Percentiles rank a stretch among this genome's conserved stretches.
phyloP scores from a whole-genome alignment of 2,888 invertebrate species.

The Ochropleura plecta region DNA sequence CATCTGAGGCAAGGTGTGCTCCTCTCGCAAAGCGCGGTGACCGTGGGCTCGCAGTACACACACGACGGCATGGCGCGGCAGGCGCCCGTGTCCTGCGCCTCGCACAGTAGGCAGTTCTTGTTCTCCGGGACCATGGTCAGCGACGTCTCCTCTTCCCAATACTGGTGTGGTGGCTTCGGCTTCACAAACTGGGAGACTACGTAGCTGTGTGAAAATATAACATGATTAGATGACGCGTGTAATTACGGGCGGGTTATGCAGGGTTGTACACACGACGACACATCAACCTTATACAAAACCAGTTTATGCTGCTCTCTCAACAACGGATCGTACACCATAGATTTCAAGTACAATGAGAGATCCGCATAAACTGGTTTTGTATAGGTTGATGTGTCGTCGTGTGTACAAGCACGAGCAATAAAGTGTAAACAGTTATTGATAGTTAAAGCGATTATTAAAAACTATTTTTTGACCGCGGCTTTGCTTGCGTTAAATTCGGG shows the following conservation, averaged over 20 bases:
- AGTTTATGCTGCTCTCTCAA: no score
- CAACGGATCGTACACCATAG: no score
- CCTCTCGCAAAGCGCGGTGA: constrained; percentile 85
- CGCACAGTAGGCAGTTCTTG: constrained; percentile 86
- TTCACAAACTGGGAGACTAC: constrained; percentile 86
- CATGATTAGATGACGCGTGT: not conserved
- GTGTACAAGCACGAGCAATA: no score
- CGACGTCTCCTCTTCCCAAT: constrained; percentile 87
- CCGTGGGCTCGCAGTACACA: constrained; percentile 86
- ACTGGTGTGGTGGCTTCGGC: constrained; percentile 86
- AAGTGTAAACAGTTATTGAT: no score
- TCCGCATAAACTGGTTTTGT: no score
- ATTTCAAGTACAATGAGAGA: no score
- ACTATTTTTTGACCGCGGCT: no score
- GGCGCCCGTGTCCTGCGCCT: constrained; percentile 84
- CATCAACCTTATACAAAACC: no score
- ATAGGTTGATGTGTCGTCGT: no score
- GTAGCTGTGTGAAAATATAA: constrained; percentile 72
- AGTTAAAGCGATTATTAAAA: no score
- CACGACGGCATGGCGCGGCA: constrained; percentile 87
- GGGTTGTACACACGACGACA: no score
- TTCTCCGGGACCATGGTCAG: constrained; percentile 82
- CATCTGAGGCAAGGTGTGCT: constrained; percentile 86
- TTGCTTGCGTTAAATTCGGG: no score
- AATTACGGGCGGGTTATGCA: not conserved